These are phyloP conservation scores for Gorsachius goisagi DNA, from an alignment of 2,113 vertebrate genomes.

Conservation along the genomic window DNA sequence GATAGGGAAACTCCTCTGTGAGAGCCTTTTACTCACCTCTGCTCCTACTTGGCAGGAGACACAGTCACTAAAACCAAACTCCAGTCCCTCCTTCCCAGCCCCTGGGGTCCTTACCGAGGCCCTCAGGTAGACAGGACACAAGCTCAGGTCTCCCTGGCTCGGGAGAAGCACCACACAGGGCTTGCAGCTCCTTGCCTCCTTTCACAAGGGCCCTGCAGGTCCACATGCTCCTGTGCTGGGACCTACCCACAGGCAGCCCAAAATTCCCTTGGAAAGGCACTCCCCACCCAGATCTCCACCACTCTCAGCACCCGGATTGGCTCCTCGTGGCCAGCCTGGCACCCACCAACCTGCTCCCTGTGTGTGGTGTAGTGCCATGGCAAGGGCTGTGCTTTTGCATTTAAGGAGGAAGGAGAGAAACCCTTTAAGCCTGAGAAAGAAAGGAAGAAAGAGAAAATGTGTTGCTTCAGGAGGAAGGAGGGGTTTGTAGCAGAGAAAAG, in stretches of 20 bases:
- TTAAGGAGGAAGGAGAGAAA: neutral
- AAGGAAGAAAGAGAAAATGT: neutral
- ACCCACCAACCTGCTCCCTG: neutral
- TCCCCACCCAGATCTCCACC: neutral
- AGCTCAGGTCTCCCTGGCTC: neutral
- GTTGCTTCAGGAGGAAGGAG: neutral
- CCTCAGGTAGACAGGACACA: neutral
- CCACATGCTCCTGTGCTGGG: neutral
- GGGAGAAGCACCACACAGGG: neutral
- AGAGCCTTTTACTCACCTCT: neutral
- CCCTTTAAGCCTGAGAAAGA: neutral
- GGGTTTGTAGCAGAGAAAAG: neutral
- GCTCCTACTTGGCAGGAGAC: neutral
- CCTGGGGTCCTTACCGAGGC: neutral
- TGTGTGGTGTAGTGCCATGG: fast-evolving
- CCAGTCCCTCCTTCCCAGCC: neutral
- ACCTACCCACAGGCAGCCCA: neutral
- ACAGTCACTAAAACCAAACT: neutral
- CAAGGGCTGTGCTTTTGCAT: neutral
- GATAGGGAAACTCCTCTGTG: neutral
- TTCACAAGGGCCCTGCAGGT: neutral
- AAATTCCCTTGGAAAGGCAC: neutral
- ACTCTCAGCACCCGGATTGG: neutral
- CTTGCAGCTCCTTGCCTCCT: neutral
- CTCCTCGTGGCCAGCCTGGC: neutral